Evolutionary conservation across 2,797 vertebrate species (phyloP), one percentile per base, ranked within the genome.

Genomic region (Squalus acanthias): DNA sequence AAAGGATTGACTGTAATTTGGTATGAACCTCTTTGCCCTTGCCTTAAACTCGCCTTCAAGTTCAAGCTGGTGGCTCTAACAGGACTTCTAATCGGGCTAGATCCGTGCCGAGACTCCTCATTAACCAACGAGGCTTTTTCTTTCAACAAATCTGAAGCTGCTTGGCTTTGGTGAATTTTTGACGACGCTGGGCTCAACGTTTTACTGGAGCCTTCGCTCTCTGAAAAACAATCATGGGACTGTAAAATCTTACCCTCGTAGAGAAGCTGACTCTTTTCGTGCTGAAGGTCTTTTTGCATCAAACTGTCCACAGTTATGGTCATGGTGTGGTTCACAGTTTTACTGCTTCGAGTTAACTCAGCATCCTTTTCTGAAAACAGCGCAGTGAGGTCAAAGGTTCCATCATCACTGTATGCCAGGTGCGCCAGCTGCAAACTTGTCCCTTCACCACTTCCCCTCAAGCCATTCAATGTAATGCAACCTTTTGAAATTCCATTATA

Each of bases 101-200:
- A 96, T 96, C 96, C 97, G 89, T 97, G 97, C 22, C 96, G 96
- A 94, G 96, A 96, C 87, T 96, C 96, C 0, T 97, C 98, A 96
- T 96, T 97, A 0, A 97, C 97, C 97, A 97, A 97, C 1, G 96
- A 63, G 97, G 97, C 85, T 92, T 97, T 93, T 97, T 65, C 63
- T 74, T 57, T 96, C 91, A 96, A 74, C 69, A 24, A 97, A 65
- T 96, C 96, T 20, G 98, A 97, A 97, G 98, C 97, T 33, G 97
- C 98, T 98, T 98, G 98, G 97, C 97, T 98, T 96, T 98, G 97
- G 69, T 97, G 97, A 96, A 98, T 57, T 95, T 72, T 74, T 57
- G 94, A 50, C 33, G 22, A 76, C 50, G 57, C 76, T 72, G 94
- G 67, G 26, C 50, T 74, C 33, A 39, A 46, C 24, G 91, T 9